Percentiles rank a stretch among this genome's conserved stretches.
These are phyloP conservation scores for Thyatira batis DNA, from an alignment of 2,888 invertebrate species.

Conservation along the genomic window DNA sequence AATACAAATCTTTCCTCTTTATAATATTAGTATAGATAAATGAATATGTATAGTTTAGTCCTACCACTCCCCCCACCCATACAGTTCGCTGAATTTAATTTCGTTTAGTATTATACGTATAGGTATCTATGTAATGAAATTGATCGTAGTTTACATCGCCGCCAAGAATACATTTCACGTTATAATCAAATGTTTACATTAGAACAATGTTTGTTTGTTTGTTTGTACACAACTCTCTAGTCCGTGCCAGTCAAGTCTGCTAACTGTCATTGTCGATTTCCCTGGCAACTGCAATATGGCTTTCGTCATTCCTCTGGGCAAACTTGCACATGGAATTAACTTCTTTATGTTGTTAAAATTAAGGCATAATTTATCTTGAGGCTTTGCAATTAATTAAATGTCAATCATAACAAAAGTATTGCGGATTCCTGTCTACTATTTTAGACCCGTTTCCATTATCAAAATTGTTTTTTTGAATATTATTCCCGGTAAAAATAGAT, in stretches of 20 bases:
- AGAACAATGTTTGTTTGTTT: neutral
- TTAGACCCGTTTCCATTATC: too few relatives aligned
- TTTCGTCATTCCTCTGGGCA: neutral
- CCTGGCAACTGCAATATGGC: neutral
- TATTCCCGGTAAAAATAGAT: too few relatives aligned
- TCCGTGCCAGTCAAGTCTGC: neutral
- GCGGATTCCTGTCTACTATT: neutral
- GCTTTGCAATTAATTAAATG: too few relatives aligned
- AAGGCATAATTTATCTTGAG: neutral
- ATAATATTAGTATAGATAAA: too few relatives aligned
- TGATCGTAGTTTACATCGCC: neutral
- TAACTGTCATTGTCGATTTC: neutral
- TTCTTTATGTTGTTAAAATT: neutral
- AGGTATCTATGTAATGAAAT: neutral
- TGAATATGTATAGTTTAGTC: too few relatives aligned
- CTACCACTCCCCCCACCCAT: too few relatives aligned
- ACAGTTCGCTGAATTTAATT: too few relatives aligned
- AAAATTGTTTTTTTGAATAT: too few relatives aligned
- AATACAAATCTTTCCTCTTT: too few relatives aligned
- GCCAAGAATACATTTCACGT: neutral
- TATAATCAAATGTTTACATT: neutral
- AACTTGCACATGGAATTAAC: neutral
- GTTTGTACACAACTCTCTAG: neutral
- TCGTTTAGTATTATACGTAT: neutral
- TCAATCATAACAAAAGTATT: too few relatives aligned